phyloP scores from a whole-genome alignment of 2,113 vertebrate genomes.

The Balaenoptera acutorostrata region DNA sequence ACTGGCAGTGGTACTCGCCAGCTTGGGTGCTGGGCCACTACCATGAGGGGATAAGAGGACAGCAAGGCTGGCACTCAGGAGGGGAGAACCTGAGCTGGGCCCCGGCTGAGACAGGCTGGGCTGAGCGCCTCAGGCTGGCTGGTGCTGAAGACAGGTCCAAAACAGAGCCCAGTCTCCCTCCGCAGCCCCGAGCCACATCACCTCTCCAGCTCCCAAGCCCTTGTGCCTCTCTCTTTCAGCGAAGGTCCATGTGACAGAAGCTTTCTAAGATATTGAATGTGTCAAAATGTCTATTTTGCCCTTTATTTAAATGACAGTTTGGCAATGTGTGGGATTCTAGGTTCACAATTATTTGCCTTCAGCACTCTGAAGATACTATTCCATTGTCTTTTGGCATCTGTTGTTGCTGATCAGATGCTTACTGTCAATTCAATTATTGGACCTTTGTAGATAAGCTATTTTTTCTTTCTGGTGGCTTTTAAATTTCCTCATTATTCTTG shows the following conservation, averaged over 20 bases:
- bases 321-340: slow-evolving; percentile 9
- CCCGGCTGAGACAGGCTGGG: background rate
- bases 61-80: background rate
- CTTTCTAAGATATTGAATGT: slow-evolving; percentile 47
- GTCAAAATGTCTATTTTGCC: slow-evolving; percentile 45
- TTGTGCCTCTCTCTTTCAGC: background rate
- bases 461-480: slow-evolving; percentile 61
- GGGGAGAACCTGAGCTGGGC: background rate
- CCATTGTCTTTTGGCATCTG: slow-evolving; percentile 60
- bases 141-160: background rate
- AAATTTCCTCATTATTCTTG: slow-evolving; percentile 61
- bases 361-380: slow-evolving; percentile 52
- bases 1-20: background rate
- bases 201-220: background rate
- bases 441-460: slow-evolving; percentile 50
- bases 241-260: background rate
- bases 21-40: background rate
- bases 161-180: background rate
- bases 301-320: slow-evolving; percentile 58
- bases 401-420: slow-evolving; percentile 65
- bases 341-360: slow-evolving; percentile 37
- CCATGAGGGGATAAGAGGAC: background rate
- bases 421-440: slow-evolving; percentile 67
- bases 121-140: background rate
- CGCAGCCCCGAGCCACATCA: background rate